Evolutionary conservation across 2,797 vertebrate species (phyloP), one percentile per base, ranked within the genome.

Genomic region (Mareca strepera): DNA sequence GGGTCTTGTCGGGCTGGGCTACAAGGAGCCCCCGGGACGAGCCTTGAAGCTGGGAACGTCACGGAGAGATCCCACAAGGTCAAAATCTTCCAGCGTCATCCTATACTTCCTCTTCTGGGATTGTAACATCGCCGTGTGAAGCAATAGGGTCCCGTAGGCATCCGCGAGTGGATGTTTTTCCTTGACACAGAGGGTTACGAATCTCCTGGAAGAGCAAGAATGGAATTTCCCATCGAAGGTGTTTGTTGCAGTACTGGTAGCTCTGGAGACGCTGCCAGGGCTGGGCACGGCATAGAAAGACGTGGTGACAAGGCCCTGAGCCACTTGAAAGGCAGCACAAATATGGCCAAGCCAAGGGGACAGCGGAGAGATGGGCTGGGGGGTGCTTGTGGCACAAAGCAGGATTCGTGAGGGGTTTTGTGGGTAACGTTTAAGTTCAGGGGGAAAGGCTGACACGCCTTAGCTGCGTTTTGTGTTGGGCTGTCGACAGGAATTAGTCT

Each of bases 221-320:
- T 91, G 82, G 84, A 94, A 93, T 93, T 95, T 93, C 91, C 86
- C 82, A 72, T 87, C 72, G 58, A 78, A 94, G 82, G 58, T 95
- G 82, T 87, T 85, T 80, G 60, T 52, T 72, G 82, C 79, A 74
- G 44, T 80, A 18, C 59, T 41, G 48, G n/a, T 62, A 43, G 52
- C 53, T 77, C 87, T 86, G 56, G 64, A 63, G 44, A 29, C 17
- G 31, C 44, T 33, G 48, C 70, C 69, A 69, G 59, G 66, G 58
- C 79, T 94, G 91, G 48, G 25, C 2, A 3, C n/a, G 23, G 72
- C 1, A 0, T 33, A 35, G 33, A 66, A 55, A 8, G 59, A 39
- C 52, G 22, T 48, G 62, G 53, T 25, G 88, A 72, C 29, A 68
- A 39, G 60, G 41, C 44, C 33, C 37, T 12, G 28, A 95, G 20